Percentiles rank a stretch among this genome's conserved stretches.
Evolutionary conservation across 2,113 vertebrate genomes (phyloP).

Genomic region (Todiramphus chloris): DNA sequence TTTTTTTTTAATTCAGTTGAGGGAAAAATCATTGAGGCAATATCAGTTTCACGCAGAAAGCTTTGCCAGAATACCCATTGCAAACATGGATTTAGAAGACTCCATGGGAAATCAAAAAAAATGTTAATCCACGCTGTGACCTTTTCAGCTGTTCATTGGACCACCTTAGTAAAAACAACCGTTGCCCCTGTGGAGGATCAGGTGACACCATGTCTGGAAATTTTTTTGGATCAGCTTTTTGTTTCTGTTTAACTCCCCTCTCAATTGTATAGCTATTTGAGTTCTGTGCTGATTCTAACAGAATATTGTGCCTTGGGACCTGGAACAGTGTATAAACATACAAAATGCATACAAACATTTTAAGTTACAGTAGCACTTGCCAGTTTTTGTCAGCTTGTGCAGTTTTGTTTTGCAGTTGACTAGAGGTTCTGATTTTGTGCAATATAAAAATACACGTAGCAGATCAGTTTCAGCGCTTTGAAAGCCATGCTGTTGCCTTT

Average conservation of each 20-base stretch:
- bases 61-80: slow-evolving; percentile 13
- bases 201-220: slow-evolving; percentile 61
- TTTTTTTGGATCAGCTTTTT: slow-evolving; percentile 47
- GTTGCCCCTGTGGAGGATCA: slow-evolving; percentile 44
- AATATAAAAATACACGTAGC: not conserved
- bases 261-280: slow-evolving; percentile 29
- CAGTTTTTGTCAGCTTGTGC: slow-evolving; percentile 23
- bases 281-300: slow-evolving; percentile 57
- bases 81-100: not conserved
- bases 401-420: slow-evolving; percentile 19
- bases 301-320: slow-evolving; percentile 10
- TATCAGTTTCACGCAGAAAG: not conserved
- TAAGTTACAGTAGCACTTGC: slow-evolving; percentile 18
- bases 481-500: not conserved
- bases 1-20: not conserved
- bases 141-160: slow-evolving; percentile 58
- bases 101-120: slow-evolving; percentile 40
- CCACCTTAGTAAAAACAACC: slow-evolving; percentile 51
- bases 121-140: slow-evolving; percentile 42
- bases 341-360: slow-evolving; percentile 1
- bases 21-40: not conserved
- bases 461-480: not conserved
- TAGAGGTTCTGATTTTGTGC: not conserved
- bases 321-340: slow-evolving; percentile 19
- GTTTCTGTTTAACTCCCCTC: slow-evolving; percentile 53